Conservation (phyloP, 2,888 invertebrate genomes). For the Prosapia bicincta region DNA sequence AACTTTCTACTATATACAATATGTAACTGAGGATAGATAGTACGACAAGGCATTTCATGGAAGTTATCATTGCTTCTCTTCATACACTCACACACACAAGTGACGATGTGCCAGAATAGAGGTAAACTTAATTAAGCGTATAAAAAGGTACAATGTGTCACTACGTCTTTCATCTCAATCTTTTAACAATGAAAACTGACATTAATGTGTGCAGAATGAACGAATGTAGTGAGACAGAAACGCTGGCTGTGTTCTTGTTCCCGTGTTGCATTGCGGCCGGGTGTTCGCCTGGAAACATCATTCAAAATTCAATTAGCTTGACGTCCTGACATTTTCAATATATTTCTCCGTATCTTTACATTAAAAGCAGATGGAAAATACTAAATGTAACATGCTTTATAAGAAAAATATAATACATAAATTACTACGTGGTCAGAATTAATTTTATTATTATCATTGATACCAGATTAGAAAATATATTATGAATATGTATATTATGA, state of each 20-base stretch:
- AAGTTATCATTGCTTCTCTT: not conserved
- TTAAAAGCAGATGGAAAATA: too few relatives aligned
- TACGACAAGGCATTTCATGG: not conserved
- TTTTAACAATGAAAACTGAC: slow-evolving; percentile 12
- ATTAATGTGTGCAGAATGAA: slow-evolving; percentile 1
- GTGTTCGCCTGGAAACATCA: slow-evolving; percentile 64
- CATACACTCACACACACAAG: not conserved
- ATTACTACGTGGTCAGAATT: too few relatives aligned
- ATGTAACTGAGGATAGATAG: not conserved
- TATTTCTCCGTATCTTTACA: too few relatives aligned
- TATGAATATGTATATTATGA: too few relatives aligned
- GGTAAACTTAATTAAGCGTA: not conserved
- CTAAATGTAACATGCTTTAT: too few relatives aligned
- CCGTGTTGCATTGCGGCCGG: slow-evolving; percentile 72
- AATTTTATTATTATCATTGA: too few relatives aligned
- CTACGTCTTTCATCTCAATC: slow-evolving; percentile 18
- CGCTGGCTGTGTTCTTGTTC: slow-evolving; percentile 47
- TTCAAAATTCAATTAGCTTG: too few relatives aligned
- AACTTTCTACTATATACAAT: not conserved
- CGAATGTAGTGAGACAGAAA: slow-evolving; percentile 32
- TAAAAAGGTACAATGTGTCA: not conserved
- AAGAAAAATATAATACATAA: too few relatives aligned
- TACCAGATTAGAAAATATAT: too few relatives aligned
- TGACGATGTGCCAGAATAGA: not conserved
- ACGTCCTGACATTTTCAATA: slow-evolving; percentile 33